Percentiles rank a stretch among this genome's conserved stretches.
phyloP scores from a whole-genome alignment of 2,888 invertebrate genomes.

The Venustoraphidia nigricollis region DNA sequence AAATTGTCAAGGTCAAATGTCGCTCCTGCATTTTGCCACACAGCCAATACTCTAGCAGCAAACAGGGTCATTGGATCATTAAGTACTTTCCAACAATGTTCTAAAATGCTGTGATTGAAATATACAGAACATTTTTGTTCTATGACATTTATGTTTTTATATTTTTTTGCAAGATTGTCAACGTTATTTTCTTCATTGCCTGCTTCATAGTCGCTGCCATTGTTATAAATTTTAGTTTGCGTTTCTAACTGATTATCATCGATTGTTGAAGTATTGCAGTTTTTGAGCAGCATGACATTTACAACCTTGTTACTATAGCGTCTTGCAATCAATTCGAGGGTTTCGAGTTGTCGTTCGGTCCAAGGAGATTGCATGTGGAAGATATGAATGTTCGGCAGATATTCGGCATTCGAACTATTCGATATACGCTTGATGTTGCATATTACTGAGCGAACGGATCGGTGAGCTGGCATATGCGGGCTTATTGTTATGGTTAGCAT shows the following conservation, averaged over 20 bases:
- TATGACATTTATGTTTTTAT: slow-evolving; percentile 30
- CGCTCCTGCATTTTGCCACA: slow-evolving; percentile 40
- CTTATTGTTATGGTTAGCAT: slow-evolving; percentile 11
- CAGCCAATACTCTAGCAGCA: slow-evolving; percentile 32
- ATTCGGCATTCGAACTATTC: no score
- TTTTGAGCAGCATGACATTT: slow-evolving; percentile 18
- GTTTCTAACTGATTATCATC: background rate
- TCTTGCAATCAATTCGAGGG: slow-evolving; percentile 20
- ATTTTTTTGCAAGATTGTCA: slow-evolving; percentile 22
- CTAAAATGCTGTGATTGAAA: slow-evolving; percentile 34
- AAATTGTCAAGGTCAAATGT: slow-evolving; percentile 18
- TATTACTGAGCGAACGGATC: no score
- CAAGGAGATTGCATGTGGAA: background rate
- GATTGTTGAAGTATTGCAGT: slow-evolving; percentile 1
- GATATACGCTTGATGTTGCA: no score
- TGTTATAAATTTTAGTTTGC: background rate
- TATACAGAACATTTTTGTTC: slow-evolving; percentile 27
- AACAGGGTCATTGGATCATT: slow-evolving; percentile 30
- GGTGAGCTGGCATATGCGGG: slow-evolving; percentile 4
- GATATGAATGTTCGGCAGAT: background rate
- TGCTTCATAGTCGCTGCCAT: background rate
- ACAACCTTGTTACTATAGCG: slow-evolving; percentile 21
- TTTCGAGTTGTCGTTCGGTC: slow-evolving; percentile 15
- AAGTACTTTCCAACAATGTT: slow-evolving; percentile 31
- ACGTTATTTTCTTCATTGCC: background rate